These are phyloP conservation scores for Drosophila eugracilis DNA, from an alignment of 1,140 invertebrate genomes.

Conservation along the genomic window DNA sequence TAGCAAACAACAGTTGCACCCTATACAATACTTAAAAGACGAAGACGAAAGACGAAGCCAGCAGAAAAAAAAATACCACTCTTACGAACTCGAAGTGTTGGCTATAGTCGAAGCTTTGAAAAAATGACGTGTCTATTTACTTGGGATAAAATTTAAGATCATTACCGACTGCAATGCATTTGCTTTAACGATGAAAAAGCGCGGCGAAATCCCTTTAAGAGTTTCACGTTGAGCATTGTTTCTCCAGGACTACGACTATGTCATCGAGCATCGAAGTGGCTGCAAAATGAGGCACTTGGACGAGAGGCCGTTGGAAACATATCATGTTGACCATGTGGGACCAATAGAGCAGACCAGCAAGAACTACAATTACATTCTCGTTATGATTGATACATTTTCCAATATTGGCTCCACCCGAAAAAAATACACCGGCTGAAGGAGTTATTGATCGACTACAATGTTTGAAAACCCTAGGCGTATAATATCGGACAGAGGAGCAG, in stretches of 20 bases:
- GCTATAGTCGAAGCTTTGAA: neutral
- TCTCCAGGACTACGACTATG: conserved; percentile 5
- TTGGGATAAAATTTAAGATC: too few species aligned
- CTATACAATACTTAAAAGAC: too few species aligned
- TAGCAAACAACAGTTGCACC: too few species aligned
- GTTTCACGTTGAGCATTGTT: conserved; percentile 4
- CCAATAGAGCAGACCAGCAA: neutral
- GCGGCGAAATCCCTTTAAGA: neutral
- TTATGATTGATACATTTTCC: neutral
- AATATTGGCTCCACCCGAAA: neutral
- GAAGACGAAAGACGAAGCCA: too few species aligned
- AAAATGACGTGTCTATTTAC: too few species aligned
- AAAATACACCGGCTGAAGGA: neutral
- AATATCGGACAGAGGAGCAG: neutral
- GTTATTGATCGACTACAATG: neutral
- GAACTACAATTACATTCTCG: conserved; percentile 3
- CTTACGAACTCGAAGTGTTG: too few species aligned
- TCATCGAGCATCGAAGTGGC: conserved; percentile 5
- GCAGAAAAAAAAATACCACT: too few species aligned
- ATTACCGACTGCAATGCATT: too few species aligned
- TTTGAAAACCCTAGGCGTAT: neutral
- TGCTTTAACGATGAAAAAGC: too few species aligned
- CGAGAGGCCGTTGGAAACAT: neutral
- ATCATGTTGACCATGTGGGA: neutral
- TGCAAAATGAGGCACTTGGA: conserved; percentile 11